Base-by-base conservation (phyloP, 2,888 invertebrate species). In the Silvanus unidentatus region DNA sequence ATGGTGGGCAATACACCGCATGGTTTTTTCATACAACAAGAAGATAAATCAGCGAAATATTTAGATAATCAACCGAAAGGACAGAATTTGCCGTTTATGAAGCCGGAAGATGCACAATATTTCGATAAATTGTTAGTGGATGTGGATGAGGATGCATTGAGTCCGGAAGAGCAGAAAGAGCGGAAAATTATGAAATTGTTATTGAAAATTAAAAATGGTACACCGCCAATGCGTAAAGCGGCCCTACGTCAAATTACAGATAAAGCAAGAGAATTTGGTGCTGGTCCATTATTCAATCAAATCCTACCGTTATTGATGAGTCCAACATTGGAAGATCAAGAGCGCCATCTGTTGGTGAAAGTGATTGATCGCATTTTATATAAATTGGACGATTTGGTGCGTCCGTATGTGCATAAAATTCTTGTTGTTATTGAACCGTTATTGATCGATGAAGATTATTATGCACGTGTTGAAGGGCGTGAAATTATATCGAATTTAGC, bases 361-460 rank as follows among this genome's bases (percentile, higher is more conserved):
- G 96, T 97, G 43, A 99, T 99, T 61, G 99, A 99, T 75, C 81
- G 99, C 40, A 97, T 99, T 66, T 77, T 99, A 10, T 99, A 99
- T 75, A 99, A 99, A 72, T 74, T 99, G 58, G 99, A 99, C 65
- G 99, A 99, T 74, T 77, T 99, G 60, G 99, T 99, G 16, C 83
- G 99, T 51, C 99, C 99, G 0, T 99, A 99, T 65, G 99, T 99
- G 1, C 99, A 99, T 75, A 99, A 99, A 81, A 99, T 99, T 69
- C 79, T 99, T 52, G 99, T 99, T 11, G 99, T 99, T 2, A 99
- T 99, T 69, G 99, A 99, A 74, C 99, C 99, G 0, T 75, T 99
- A 50, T 77, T 99, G 32, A 99, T 99, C 68, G 99, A 99, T 71
- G 99, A 99, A 79, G 99, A 99, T 73, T 99, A 99, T 74, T 99